Base-by-base conservation (phyloP, 2,888 invertebrate species). In the Lasius platythorax region DNA sequence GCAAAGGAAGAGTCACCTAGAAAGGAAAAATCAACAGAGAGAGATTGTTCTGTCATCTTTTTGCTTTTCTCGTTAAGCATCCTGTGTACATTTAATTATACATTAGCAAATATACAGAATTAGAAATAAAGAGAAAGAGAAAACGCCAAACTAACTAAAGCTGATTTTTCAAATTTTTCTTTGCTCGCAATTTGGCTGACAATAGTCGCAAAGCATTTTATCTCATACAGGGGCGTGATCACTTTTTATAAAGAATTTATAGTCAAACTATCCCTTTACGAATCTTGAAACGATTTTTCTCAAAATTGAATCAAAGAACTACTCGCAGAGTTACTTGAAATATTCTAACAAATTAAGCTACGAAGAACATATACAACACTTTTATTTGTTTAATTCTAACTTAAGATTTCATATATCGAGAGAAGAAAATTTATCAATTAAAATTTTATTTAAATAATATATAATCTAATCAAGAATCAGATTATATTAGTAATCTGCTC, bases 151-250 rank as follows among this genome's bases (percentile, higher is more conserved):
- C 11, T 23, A 5, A 23, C 0, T 40, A 73, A 56, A 58, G 23
- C 4, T 40, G 68, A 85, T 85, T 88, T 61, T 88, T 88, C 63
- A 64, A 75, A 82, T 85, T 70, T 76, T 86, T 89, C 46, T 87
- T 87, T 50, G 53, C 70, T 43, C 56, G 74, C 56, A 84, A 82
- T 70, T 87, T 85, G 40, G 75, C 70, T 30, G 88, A 43, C 28
- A 82, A 74, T 28, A 66, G 8, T 63, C 58, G 79, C 58, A 84
- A 23, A 61, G 66, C 68, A 75, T 74, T 85, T 73, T 58, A 33
- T 58, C 3, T 72, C 15, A 8, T 18, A 33, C 9, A 40, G 28
- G 15, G 58, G 15, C n/a, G 11, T 33, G 23, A 2, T 15, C 9
- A 37, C 11, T 37, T 73, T 15, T 0, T 1, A 12, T 43, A 23